These are phyloP conservation scores for Tetragnatha montana DNA, from an alignment of 2,888 invertebrate species.

Conservation along the genomic window DNA sequence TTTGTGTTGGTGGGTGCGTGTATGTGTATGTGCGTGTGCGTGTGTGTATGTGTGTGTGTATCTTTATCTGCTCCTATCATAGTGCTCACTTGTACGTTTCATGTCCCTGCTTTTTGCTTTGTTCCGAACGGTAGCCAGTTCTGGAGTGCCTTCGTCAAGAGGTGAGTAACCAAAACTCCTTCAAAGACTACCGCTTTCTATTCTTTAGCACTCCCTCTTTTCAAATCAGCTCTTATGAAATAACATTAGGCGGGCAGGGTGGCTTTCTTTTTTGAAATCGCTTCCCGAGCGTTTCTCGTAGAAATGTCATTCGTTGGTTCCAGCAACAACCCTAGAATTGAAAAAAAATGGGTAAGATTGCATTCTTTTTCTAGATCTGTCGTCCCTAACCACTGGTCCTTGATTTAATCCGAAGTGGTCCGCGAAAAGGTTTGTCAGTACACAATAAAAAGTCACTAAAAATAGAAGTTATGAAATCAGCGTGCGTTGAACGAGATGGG, in stretches of 20 bases:
- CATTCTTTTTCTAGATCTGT: too few species aligned
- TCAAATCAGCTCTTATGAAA: constrained; percentile 25
- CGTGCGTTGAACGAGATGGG: too few species aligned
- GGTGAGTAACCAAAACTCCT: constrained; percentile 83
- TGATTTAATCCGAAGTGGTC: too few species aligned
- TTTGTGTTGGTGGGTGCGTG: background rate
- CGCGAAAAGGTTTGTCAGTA: too few species aligned
- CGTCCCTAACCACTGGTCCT: too few species aligned
- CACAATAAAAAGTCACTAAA: too few species aligned
- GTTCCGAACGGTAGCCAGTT: constrained; percentile 84
- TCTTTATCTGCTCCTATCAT: constrained; percentile 70
- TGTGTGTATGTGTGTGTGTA: constrained; percentile 62
- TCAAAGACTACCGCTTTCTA: constrained; percentile 39
- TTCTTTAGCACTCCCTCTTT: constrained; percentile 53
- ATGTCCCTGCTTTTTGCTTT: constrained; percentile 69
- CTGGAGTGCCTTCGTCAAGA: constrained; percentile 99
- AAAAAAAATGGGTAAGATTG: too few species aligned
- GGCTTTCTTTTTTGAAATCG: constrained; percentile 21
- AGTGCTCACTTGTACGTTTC: constrained; percentile 71
- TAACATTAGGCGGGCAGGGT: constrained; percentile 6
- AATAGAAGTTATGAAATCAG: too few species aligned
- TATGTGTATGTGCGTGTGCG: constrained; percentile 32
- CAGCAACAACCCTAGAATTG: too few species aligned
- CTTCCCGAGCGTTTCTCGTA: too few species aligned
- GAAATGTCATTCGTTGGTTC: too few species aligned